These are phyloP conservation scores for Lamellibrachia luymesi DNA, from an alignment of 1,140 invertebrate genomes.

Conservation along the genomic window DNA sequence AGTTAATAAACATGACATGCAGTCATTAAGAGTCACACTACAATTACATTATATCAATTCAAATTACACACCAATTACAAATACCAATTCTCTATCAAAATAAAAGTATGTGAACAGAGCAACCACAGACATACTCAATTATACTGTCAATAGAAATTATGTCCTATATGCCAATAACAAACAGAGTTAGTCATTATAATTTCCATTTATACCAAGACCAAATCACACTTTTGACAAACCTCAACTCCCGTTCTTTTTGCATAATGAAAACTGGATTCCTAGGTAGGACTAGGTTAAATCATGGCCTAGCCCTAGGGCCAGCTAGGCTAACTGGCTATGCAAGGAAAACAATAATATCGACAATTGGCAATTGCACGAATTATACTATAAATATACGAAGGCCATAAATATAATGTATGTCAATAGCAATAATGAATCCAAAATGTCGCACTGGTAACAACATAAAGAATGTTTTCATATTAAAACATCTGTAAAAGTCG, in stretches of 20 bases:
- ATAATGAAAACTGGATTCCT: neutral
- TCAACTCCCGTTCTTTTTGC: neutral
- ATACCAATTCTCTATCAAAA: no score
- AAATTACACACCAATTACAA: no score
- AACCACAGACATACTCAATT: no score
- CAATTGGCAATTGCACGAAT: neutral
- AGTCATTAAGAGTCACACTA: no score
- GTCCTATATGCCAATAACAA: no score
- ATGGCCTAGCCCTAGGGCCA: neutral
- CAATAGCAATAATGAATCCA: neutral
- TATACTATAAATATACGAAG: no score
- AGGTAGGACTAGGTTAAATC: neutral
- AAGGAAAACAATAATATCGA: neutral
- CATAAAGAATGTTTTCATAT: neutral
- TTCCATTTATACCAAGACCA: neutral
- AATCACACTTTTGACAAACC: neutral
- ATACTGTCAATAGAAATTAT: no score
- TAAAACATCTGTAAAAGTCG: neutral
- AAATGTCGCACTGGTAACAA: neutral
- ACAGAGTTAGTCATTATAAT: no score
- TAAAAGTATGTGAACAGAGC: no score
- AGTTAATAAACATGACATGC: no score
- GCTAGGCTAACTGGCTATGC: neutral
- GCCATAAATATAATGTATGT: neutral
- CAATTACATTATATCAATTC: no score